A percentile compares a stretch with the other conserved stretches of the same genome.
phyloP scores from a whole-genome alignment of 2,888 invertebrate genomes.

The Rhagonycha lutea region DNA sequence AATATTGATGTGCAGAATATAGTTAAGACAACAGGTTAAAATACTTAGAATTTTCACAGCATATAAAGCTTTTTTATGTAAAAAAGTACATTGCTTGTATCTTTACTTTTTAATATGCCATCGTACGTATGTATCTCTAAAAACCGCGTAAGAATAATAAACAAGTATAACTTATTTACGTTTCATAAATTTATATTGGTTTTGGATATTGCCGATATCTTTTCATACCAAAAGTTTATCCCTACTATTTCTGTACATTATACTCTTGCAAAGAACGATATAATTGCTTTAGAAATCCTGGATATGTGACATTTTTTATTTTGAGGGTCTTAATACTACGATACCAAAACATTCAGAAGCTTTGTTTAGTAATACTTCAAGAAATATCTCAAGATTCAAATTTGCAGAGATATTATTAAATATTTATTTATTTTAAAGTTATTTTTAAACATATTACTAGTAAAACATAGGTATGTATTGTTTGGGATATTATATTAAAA shows the following conservation, averaged over 20 bases:
- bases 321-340: neutral
- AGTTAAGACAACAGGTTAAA: neutral
- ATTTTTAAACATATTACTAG: no score
- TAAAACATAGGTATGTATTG: no score
- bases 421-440: no score
- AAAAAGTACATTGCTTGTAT: neutral
- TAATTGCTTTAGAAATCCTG: slow-evolving; percentile 29
- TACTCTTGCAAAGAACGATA: slow-evolving; percentile 29
- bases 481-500: no score
- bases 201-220: slow-evolving; percentile 13
- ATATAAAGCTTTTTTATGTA: neutral
- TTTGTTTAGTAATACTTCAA: neutral
- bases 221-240: slow-evolving; percentile 24
- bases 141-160: neutral
- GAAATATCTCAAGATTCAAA: neutral
- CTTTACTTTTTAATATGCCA: neutral
- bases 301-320: neutral
- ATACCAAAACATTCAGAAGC: neutral
- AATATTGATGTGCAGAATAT: neutral
- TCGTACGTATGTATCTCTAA: neutral
- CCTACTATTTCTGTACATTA: slow-evolving; percentile 17
- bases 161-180: slow-evolving; percentile 14
- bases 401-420: neutral
- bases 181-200: slow-evolving; percentile 27
- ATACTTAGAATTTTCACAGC: neutral